Evolutionary conservation across 2,797 vertebrate species (phyloP).

Genomic region (Thamnophis elegans): DNA sequence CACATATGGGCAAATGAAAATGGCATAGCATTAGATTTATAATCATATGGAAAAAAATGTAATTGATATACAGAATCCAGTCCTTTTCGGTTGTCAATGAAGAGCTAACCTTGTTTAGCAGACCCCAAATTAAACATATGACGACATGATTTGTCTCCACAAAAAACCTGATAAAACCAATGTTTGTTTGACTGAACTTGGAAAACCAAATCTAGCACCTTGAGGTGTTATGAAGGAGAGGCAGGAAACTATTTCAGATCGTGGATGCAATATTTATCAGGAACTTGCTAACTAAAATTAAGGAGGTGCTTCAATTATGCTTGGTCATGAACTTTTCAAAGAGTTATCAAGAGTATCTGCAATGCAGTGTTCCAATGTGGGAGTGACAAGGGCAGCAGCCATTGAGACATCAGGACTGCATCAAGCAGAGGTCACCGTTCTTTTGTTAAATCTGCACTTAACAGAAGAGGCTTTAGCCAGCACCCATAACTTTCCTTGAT

Average conservation of each 20-base stretch:
- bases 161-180: conserved; percentile 43
- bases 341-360: conserved; percentile 49
- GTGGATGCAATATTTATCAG: conserved; percentile 40
- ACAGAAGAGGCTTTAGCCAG: conserved; percentile 11
- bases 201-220: conserved; percentile 63
- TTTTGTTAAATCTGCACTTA: conserved; percentile 3
- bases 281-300: conserved; percentile 35
- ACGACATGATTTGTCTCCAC: conserved; percentile 45
- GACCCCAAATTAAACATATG: background rate
- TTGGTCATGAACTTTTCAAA: conserved; percentile 22
- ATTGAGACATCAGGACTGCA: conserved; percentile 34
- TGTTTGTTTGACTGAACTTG: conserved; percentile 16
- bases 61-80: background rate
- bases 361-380: conserved; percentile 34
- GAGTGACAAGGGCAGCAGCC: conserved; percentile 26
- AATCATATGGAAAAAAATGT: background rate
- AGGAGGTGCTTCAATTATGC: conserved; percentile 16
- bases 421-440: conserved; percentile 15
- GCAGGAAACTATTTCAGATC: conserved; percentile 53
- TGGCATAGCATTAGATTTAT: background rate
- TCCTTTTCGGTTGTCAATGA: background rate
- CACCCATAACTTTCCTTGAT: background rate
- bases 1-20: background rate
- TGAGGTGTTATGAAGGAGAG: conserved; percentile 62
- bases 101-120: background rate